Conservation (phyloP, 2,113 vertebrate genomes). For the Crotalus tigris region DNA sequence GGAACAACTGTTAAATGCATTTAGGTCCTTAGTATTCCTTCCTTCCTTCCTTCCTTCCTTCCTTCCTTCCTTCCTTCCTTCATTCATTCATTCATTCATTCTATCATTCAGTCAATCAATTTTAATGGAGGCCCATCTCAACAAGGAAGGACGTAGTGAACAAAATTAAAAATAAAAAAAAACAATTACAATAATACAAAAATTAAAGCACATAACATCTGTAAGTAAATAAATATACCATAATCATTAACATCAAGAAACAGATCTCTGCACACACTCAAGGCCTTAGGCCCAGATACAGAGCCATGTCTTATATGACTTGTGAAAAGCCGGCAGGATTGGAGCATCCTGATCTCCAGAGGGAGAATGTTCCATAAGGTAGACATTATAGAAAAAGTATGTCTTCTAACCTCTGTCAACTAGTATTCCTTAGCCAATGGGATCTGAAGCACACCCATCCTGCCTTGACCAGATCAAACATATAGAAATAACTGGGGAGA, state of each 20-base stretch:
- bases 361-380: no score
- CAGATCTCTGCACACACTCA: background rate
- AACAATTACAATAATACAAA: background rate
- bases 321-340: no score
- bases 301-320: background rate
- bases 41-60: background rate
- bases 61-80: background rate
- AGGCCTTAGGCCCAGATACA: background rate
- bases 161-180: background rate
- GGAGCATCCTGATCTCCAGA: no score
- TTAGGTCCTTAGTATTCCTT: background rate
- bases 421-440: no score
- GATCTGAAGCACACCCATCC: no score
- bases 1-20: background rate
- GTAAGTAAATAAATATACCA: background rate
- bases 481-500: no score
- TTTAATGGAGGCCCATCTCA: background rate
- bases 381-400: no score
- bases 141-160: background rate
- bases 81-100: background rate
- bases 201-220: background rate
- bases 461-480: no score
- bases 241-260: background rate
- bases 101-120: background rate
- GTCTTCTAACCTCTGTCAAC: no score